Conservation (phyloP, 2,888 invertebrate species). For the Caenorhabditis auriculariae region DNA sequence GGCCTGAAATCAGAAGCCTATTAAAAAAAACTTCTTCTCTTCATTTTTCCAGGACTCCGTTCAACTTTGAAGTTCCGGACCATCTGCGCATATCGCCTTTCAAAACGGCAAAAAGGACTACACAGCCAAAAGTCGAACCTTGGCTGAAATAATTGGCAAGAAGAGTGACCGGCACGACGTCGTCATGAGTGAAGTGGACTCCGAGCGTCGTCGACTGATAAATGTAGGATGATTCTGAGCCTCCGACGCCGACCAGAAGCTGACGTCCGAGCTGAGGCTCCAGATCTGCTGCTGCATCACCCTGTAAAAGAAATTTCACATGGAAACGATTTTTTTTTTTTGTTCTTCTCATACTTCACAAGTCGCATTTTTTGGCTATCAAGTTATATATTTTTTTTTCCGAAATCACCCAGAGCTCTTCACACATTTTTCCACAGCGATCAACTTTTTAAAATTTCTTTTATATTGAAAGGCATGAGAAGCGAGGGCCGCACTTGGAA, state of each 20-base stretch:
- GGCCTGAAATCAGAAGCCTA: constrained; percentile 17
- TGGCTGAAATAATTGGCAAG: constrained; percentile 84
- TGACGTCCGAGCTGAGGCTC: constrained; percentile 10
- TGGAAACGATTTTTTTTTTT: no score
- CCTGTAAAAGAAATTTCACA: no score
- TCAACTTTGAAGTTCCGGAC: no score
- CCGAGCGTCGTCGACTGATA: constrained; percentile 72
- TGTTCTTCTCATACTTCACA: not conserved
- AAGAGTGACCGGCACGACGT: constrained; percentile 76
- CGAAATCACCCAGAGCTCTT: no score
- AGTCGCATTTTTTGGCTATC: no score
- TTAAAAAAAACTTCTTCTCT: not conserved
- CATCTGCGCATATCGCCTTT: no score
- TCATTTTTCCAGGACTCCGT: no score
- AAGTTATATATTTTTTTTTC: no score
- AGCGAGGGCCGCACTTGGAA: no score
- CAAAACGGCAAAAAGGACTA: not conserved
- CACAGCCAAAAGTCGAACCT: constrained; percentile 66
- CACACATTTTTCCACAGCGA: no score
- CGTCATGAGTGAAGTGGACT: constrained; percentile 71
- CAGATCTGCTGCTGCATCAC: no score
- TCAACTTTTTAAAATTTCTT: no score
- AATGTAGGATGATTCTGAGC: constrained; percentile 34
- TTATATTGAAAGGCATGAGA: not conserved
- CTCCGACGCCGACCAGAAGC: constrained; percentile 25